Base-by-base conservation (phyloP, 2,797 vertebrate species). In the Acrocephalus scirpaceus region DNA sequence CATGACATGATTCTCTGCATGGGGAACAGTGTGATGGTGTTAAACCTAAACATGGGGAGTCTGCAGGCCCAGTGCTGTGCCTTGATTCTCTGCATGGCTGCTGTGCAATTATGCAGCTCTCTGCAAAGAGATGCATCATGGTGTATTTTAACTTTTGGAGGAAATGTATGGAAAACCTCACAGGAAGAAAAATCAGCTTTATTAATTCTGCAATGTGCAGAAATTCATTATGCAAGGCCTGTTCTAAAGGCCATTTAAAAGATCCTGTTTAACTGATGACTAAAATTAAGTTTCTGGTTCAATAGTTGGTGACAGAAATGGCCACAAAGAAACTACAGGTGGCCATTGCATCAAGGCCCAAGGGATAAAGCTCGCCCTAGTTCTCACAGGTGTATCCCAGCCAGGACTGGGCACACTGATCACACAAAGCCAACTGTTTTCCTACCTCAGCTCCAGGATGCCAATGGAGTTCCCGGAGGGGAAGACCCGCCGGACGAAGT, bases 401-500 rank as follows among this genome's bases (percentile, higher is more conserved):
- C 7, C 76, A 64, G 64, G 25, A 29, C 32, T 62, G 76, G 1
- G 13, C 61, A 58, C 27, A 4, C 10, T 7, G 53, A 72, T 17
- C 64, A 60, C 11, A 88, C 62, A 94, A 76, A 94, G 80, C 16
- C 4, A 38, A 38, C 58, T 19, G 13, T 58, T 84, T 82, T 98
- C 72, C 97, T 97, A 99, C 99, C 99, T 99, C 94, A 99, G 98
- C 93, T 99, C 99, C 94, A 99, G 97, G 72, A 99, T 98, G 94
- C 98, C 99, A 94, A 99, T 96, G 3, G 99, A 98, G 96, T 98
- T 99, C 96, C 99, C 99, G 1, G 99, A 99, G 42, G 99, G 98
- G 83, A 99, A 98, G 94, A 99, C 98, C 85, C 99, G 97, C 53
- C 99, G 98, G 84, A 99, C 98, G 88, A 99, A 99, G 97, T 99